Evolutionary conservation across 2,113 vertebrate species (phyloP), one percentile per base, ranked within the genome.

Genomic region (Cettia cetti): DNA sequence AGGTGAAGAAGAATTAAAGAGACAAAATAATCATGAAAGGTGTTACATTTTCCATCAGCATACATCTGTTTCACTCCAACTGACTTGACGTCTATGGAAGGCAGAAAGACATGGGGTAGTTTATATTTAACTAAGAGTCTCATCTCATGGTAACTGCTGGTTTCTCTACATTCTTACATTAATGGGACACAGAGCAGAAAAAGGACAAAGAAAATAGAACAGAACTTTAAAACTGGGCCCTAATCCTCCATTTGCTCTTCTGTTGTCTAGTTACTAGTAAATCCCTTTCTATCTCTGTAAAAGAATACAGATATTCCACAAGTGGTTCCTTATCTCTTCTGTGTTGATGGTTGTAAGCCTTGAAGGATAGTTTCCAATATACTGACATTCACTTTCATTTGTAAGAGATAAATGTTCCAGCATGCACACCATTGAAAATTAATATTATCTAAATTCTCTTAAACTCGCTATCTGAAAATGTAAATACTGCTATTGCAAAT

Each of bases 381-480:
- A 77, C 50, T 94, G 76, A 93, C 35, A 91, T 96, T 63, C 37
- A 42, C 39, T 93, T 96, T 88, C n/a, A 89, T 95, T 97, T 93
- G 60, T 84, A 66, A 84, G 15, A 82, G 30, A 94, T 89, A 97
- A 96, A 92, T 94, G 40, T 53, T 92, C 18, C 57, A 93, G 24
- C 47, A 94, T 92, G 83, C 26, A 92, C 59, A 96, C 4, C 35
- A 84, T 16, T 95, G 76, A 82, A 97, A 97, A 96, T 95, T 93
- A 97, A 95, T 96, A 95, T 97, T 8, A 84, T 94, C 69, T 97
- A 86, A 95, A 94, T 96, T 42, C 26, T 96, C 50, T 96, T 87
- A 89, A 65, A 35, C 26, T 85, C 72, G 87, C 13, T 92, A 63
- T 81, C 61, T 88, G 65, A 82, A 97, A 93, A 95, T 72, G 54